Percentiles rank a stretch among this genome's conserved stretches.
phyloP scores from a whole-genome alignment of 2,113 vertebrate genomes.

The Montifringilla adamsi region DNA sequence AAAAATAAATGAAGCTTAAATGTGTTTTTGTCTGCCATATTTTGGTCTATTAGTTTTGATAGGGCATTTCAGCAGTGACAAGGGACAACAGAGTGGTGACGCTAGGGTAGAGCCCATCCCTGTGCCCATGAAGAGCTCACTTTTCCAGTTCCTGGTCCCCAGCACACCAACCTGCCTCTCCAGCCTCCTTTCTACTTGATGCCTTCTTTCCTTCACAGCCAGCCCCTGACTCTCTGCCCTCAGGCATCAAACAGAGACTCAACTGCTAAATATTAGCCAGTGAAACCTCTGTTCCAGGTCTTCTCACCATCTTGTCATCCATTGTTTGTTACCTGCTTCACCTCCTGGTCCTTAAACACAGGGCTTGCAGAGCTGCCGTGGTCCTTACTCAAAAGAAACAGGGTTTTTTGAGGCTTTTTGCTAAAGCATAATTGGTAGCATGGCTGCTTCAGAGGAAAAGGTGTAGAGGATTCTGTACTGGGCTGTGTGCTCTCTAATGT shows the following conservation, averaged over 20 bases:
- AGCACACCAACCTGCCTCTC: not conserved
- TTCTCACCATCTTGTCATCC: not conserved
- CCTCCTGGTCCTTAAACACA: not conserved
- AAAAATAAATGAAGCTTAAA: not conserved
- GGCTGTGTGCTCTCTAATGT: not conserved
- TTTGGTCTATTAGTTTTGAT: not conserved
- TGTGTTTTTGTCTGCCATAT: not conserved
- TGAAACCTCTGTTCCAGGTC: not conserved
- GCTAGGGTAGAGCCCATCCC: not conserved
- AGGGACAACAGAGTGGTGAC: not conserved
- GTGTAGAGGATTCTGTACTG: not conserved
- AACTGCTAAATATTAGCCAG: not conserved
- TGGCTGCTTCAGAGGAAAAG: not conserved
- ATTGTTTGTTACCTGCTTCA: not conserved
- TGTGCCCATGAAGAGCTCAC: not conserved
- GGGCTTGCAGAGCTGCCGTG: not conserved
- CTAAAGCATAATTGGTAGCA: not conserved
- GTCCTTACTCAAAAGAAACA: not conserved
- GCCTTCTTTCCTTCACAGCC: not conserved
- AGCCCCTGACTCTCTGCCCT: not conserved
- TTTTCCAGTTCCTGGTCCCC: not conserved
- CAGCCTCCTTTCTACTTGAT: not conserved
- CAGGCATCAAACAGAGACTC: not conserved
- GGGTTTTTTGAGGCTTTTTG: not conserved
- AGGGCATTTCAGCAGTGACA: not conserved